A percentile compares a stretch with the other conserved stretches of the same genome.
These are phyloP conservation scores for Parascotia fuliginaria DNA, from an alignment of 2,888 invertebrate genomes.

Conservation along the genomic window DNA sequence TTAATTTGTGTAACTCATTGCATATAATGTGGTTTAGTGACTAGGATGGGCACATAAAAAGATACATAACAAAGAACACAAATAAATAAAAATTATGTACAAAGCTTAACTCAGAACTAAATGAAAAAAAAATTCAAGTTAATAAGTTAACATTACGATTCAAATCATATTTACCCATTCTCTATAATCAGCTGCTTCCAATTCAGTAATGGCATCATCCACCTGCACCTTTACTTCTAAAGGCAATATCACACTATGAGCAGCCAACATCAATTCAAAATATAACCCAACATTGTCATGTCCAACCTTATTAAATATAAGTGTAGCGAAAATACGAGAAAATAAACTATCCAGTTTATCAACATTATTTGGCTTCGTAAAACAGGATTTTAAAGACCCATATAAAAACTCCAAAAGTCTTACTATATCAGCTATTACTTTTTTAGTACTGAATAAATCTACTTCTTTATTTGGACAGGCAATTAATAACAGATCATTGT, in stretches of 20 bases:
- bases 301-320: slow-evolving; percentile 59
- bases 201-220: slow-evolving; percentile 94
- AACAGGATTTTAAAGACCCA: slow-evolving; percentile 80
- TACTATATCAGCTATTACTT: slow-evolving; percentile 76
- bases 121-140: not conserved
- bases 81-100: too few relatives aligned
- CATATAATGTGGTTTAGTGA: too few relatives aligned
- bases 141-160: not conserved
- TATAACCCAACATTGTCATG: slow-evolving; percentile 35
- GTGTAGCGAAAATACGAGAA: slow-evolving; percentile 83
- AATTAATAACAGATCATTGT: slow-evolving; percentile 88
- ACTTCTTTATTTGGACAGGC: slow-evolving; percentile 88
- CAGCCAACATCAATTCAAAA: slow-evolving; percentile 89
- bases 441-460: slow-evolving; percentile 77
- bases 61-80: too few relatives aligned
- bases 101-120: not conserved
- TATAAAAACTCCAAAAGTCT: slow-evolving; percentile 86
- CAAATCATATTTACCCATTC: slow-evolving; percentile 89
- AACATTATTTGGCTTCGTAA: slow-evolving; percentile 82
- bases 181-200: slow-evolving; percentile 96
- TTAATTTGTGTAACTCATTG: too few relatives aligned
- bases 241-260: slow-evolving; percentile 88
- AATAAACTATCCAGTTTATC: slow-evolving; percentile 89
- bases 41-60: too few relatives aligned
- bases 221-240: slow-evolving; percentile 92